Percentiles rank a stretch among this genome's conserved stretches.
Evolutionary conservation across 2,888 invertebrate species (phyloP).

Genomic region (Pachymerium ferrugineum): DNA sequence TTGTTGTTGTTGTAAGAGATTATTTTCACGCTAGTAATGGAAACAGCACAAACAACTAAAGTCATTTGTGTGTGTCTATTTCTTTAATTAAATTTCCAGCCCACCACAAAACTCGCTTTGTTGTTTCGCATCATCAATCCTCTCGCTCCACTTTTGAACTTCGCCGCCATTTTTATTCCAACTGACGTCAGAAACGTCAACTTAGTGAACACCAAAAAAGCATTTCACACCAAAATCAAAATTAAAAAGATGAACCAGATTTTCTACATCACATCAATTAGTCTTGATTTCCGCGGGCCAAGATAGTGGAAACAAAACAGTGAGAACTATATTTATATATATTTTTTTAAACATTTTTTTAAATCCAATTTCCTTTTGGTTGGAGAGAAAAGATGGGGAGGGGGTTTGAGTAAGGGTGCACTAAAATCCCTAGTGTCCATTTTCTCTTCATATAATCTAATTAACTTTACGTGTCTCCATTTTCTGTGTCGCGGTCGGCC

Average conservation of each 20-base stretch:
- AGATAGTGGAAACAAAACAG: too few species aligned
- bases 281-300: too few species aligned
- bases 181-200: too few species aligned
- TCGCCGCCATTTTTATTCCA: background rate
- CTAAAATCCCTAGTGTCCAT: background rate
- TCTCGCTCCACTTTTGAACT: background rate
- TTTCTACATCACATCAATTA: too few species aligned
- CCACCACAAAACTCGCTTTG: background rate
- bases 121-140: background rate
- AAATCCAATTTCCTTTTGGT: background rate
- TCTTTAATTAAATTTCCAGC: background rate
- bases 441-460: slow-evolving; percentile 2
- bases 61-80: background rate
- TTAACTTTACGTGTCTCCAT: slow-evolving; percentile 2
- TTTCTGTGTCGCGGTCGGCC: slow-evolving; percentile 2
- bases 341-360: background rate
- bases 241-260: too few species aligned
- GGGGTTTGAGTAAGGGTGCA: background rate
- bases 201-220: too few species aligned
- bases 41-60: background rate
- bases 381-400: background rate
- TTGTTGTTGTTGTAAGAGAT: background rate
- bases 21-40: background rate
- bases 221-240: too few species aligned
- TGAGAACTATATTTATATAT: too few species aligned